A percentile compares a stretch with the other conserved stretches of the same genome.
Conservation (phyloP, 2,888 invertebrate species). For the Arrhopalites spinosus region DNA sequence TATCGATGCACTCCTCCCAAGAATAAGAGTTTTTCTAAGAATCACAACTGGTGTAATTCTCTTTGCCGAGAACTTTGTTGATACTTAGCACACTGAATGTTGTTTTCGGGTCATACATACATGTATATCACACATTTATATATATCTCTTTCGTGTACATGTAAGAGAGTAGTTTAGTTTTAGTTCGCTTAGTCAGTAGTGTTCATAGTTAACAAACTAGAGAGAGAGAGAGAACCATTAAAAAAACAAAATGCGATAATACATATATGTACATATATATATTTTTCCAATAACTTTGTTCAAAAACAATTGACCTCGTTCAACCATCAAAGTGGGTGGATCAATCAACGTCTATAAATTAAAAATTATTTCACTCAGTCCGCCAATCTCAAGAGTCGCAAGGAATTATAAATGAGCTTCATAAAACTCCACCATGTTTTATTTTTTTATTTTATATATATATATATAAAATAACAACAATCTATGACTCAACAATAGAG, state of each 20-base stretch:
- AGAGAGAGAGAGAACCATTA: background rate
- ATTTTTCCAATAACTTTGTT: background rate
- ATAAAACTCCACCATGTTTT: slow-evolving; percentile 38
- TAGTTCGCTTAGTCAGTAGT: background rate
- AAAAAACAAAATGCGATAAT: background rate
- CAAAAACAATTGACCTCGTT: slow-evolving; percentile 36
- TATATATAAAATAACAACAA: no score
- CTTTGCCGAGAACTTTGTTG: slow-evolving; percentile 27
- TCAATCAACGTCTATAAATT: slow-evolving; percentile 37
- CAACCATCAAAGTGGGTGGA: slow-evolving; percentile 37
- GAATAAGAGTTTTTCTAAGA: slow-evolving; percentile 35
- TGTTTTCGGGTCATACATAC: slow-evolving; percentile 30
- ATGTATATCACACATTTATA: background rate
- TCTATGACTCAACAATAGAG: slow-evolving; percentile 35
- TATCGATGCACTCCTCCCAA: slow-evolving; percentile 28
- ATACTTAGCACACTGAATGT: slow-evolving; percentile 33
- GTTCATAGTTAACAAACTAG: background rate
- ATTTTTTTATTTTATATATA: no score
- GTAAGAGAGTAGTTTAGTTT: background rate
- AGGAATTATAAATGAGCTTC: slow-evolving; percentile 36
- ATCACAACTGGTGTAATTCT: slow-evolving; percentile 20
- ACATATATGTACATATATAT: background rate
- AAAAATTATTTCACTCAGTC: slow-evolving; percentile 31
- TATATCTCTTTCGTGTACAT: background rate
- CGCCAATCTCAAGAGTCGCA: slow-evolving; percentile 27